These are phyloP conservation scores for Gonatopus flavifemur DNA, from an alignment of 1,140 invertebrate species.

Conservation along the genomic window DNA sequence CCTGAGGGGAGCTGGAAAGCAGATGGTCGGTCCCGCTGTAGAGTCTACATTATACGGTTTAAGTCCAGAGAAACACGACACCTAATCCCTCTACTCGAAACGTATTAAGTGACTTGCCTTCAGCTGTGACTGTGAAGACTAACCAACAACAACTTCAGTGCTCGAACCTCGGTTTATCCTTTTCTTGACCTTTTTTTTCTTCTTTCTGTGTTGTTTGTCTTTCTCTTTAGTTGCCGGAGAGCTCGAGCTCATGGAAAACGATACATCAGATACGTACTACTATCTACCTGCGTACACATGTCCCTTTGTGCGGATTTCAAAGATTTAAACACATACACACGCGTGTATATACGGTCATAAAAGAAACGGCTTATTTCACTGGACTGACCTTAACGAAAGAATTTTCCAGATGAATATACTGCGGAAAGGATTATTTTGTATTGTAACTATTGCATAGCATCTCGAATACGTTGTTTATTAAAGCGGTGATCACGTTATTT, in stretches of 20 bases:
- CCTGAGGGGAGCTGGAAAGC: not conserved
- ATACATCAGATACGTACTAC: slow-evolving; percentile 19
- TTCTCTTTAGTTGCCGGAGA: not conserved
- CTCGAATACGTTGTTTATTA: no score
- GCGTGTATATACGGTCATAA: no score
- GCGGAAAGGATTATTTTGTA: no score
- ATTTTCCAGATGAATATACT: no score
- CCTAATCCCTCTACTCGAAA: slow-evolving; percentile 46
- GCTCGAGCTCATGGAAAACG: slow-evolving; percentile 24
- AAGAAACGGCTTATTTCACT: not conserved
- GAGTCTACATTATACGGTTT: slow-evolving; percentile 31
- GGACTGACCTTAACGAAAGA: not conserved
- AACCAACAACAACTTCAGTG: not conserved
- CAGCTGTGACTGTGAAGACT: slow-evolving; percentile 14
- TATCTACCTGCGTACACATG: no score
- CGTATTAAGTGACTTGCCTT: slow-evolving; percentile 53
- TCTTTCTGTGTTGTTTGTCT: no score
- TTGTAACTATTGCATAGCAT: no score
- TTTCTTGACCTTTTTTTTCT: no score
- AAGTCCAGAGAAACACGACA: slow-evolving; percentile 46
- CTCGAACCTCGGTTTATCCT: no score
- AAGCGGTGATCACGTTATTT: no score
- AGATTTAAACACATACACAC: no score
- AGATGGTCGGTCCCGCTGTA: slow-evolving; percentile 15
- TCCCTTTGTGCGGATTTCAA: no score